Evolutionary conservation across 2,888 invertebrate genomes (phyloP).

Genomic region (Temnothorax rugatulus): DNA sequence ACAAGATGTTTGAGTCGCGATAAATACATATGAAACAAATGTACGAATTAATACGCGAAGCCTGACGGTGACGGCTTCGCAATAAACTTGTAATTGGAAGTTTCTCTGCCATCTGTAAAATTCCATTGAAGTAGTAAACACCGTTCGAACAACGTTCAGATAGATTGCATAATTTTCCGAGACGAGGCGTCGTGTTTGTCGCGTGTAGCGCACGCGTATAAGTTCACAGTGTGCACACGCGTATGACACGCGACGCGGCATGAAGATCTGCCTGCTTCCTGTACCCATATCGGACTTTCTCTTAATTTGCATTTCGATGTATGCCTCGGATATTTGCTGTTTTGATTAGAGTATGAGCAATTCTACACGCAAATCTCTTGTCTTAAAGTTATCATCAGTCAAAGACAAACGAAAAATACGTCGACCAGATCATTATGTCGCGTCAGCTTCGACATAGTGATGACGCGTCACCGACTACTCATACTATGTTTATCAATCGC

Average conservation of each 20-base stretch:
- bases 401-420: slow-evolving; percentile 59
- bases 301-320: slow-evolving; percentile 76
- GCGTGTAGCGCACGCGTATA: slow-evolving; percentile 20
- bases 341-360: slow-evolving; percentile 66
- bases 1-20: slow-evolving; percentile 18
- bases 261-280: slow-evolving; percentile 61
- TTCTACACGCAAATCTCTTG: slow-evolving; percentile 57
- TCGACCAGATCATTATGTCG: slow-evolving; percentile 59
- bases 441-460: slow-evolving; percentile 30
- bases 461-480: slow-evolving; percentile 8
- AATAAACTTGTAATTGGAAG: slow-evolving; percentile 35
- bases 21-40: background rate
- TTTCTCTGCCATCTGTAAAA: slow-evolving; percentile 43
- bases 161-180: slow-evolving; percentile 62
- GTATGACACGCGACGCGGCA: slow-evolving; percentile 55
- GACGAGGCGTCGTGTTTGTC: slow-evolving; percentile 15
- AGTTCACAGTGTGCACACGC: slow-evolving; percentile 39
- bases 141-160: slow-evolving; percentile 45
- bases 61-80: background rate
- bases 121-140: slow-evolving; percentile 63
- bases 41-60: background rate
- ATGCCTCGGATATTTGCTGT: slow-evolving; percentile 67
- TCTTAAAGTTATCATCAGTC: slow-evolving; percentile 51
- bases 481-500: slow-evolving; percentile 20
- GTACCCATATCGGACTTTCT: slow-evolving; percentile 72